phyloP scores from a whole-genome alignment of 2,888 invertebrate species.

The Andrena camellia region DNA sequence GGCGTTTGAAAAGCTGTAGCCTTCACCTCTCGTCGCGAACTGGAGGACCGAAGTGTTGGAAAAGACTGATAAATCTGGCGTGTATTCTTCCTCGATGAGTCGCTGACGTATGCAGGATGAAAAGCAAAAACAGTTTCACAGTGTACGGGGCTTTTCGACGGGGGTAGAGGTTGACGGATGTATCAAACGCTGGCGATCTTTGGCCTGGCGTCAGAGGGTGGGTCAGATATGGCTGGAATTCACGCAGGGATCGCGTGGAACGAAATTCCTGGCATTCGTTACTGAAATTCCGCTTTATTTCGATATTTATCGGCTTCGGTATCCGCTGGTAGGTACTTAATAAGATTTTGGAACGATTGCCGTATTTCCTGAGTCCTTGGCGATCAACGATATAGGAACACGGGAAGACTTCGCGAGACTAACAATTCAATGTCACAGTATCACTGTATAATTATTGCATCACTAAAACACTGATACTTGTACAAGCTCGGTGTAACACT shows the following conservation, averaged over 20 bases:
- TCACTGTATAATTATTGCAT: too few species aligned
- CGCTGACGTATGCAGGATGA: not conserved
- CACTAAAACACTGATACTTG: too few species aligned
- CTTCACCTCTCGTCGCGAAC: not conserved
- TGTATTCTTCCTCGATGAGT: not conserved
- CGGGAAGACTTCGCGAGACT: not conserved
- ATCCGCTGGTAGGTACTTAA: not conserved
- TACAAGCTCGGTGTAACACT: too few species aligned
- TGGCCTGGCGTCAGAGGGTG: not conserved
- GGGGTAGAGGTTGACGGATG: not conserved
- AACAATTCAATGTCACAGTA: too few species aligned
- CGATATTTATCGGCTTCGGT: not conserved
- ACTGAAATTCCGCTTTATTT: not conserved
- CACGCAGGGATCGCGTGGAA: not conserved
- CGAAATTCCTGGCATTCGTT: not conserved
- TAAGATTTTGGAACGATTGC: not conserved
- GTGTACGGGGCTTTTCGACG: not conserved
- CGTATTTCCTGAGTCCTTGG: not conserved
- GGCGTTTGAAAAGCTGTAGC: not conserved
- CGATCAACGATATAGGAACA: not conserved
- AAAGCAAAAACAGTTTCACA: not conserved
- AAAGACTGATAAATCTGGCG: not conserved
- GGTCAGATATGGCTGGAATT: not conserved
- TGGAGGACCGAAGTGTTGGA: not conserved
- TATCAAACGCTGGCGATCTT: constrained; percentile 3